Evolutionary conservation across 2,113 vertebrate species (phyloP).

Genomic region (Poecile atricapillus): DNA sequence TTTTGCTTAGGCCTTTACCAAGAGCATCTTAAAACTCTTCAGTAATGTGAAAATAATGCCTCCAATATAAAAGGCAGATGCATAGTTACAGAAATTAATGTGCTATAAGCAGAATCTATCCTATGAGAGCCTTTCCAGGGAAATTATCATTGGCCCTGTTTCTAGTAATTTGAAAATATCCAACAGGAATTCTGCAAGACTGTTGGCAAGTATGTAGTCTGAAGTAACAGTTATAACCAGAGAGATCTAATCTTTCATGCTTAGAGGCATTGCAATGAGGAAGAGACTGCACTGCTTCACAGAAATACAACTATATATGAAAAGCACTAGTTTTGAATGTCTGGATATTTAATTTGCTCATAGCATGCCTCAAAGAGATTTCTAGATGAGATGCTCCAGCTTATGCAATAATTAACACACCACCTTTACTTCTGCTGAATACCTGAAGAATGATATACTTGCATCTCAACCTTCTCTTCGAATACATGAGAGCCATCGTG

Average conservation of each 20-base stretch:
- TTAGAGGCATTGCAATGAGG: neutral
- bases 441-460: neutral
- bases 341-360: neutral
- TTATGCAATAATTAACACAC: neutral
- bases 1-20: slow-evolving; percentile 49
- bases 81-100: neutral
- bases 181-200: neutral
- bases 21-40: slow-evolving; percentile 53
- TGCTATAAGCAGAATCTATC: neutral
- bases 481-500: rapidly evolving
- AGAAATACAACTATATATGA: neutral
- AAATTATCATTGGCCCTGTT: neutral
- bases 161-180: neutral
- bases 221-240: neutral
- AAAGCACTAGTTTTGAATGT: neutral
- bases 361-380: neutral
- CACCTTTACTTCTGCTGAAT: neutral
- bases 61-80: slow-evolving; percentile 13
- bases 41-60: slow-evolving; percentile 47
- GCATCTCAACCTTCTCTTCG: neutral
- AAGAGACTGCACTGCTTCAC: neutral
- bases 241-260: neutral
- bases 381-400: neutral
- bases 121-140: neutral
- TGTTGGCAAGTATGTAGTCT: neutral